Base-by-base conservation (phyloP, 2,113 vertebrate genomes). In the Sphaerodactylus townsendi region DNA sequence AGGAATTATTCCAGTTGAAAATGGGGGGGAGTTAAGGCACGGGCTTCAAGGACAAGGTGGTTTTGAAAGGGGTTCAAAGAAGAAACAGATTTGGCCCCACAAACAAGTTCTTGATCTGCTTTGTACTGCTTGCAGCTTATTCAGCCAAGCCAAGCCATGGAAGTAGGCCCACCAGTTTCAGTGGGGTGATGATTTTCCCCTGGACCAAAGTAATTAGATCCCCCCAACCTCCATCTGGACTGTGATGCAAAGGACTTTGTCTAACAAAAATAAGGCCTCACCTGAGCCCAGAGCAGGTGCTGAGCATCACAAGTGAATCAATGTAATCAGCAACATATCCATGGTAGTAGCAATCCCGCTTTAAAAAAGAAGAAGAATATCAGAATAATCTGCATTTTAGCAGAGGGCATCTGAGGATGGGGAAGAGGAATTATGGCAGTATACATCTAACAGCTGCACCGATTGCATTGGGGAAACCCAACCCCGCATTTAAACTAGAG, bases 261-360 rank as follows among this genome's bases (percentile, higher is more conserved):
- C 25, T 48, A 41, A 77, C 6, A 77, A 48, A 3, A 35, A 33
- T 5, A 23, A 2, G 1, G 0, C 21, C 30, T 50, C 75, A 95
- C 95, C 93, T 94, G 78, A 95, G 89, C 77, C 94, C 94, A 6
- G 89, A 82, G 77, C 95, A 95, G 0, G 80, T 86, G 82, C 46
- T 92, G 21, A 95, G 84, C 2, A 76, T 86, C 77, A 82, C 95
- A 2, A 89, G 1, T 1, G 95, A 95, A 72, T 75, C 59, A 0
- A 75, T 85, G 44, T 88, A 86, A 35, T 83, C 94, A 86, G 93
- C 85, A 0, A 95, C 0, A 4, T 93, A 84, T n/a, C 95, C 95
- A 83, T 93, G 89, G 19, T 95, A 95, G 90, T 92, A 94, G 87
- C 95, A 95, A 0, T 91, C 84, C 14, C 50, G 37, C 95, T 95